Evolutionary conservation across 2,113 vertebrate species (phyloP).

Genomic region (Saguinus imperator): DNA sequence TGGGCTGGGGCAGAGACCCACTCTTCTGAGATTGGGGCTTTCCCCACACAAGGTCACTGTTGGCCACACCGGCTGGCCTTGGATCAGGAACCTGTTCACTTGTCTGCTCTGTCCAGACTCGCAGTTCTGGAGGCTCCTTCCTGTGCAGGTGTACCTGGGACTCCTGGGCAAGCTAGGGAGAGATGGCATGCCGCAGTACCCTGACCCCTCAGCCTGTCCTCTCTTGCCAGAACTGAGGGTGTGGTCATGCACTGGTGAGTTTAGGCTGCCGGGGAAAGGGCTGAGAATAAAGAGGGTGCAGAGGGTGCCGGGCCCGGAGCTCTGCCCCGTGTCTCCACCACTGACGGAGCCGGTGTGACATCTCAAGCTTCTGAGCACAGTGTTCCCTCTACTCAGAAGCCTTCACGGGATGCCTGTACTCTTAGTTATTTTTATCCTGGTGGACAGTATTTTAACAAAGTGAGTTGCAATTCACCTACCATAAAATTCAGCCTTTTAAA

Average conservation of each 20-base stretch:
- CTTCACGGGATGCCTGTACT: no score
- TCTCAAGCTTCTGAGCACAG: neutral
- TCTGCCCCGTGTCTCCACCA: neutral
- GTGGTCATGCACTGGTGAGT: rapidly evolving
- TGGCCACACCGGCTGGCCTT: neutral
- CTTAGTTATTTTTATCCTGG: neutral
- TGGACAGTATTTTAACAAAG: neutral
- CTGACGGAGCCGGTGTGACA: rapidly evolving
- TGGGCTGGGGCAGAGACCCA: neutral
- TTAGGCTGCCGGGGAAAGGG: neutral
- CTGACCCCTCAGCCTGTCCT: neutral
- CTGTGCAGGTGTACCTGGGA: neutral
- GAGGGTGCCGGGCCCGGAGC: rapidly evolving
- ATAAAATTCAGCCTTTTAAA: neutral
- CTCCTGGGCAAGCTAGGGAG: neutral
- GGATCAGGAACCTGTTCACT: neutral
- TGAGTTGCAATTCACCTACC: neutral
- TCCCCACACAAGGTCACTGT: no score
- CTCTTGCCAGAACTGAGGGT: neutral
- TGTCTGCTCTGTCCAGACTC: neutral
- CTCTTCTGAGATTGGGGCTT: neutral
- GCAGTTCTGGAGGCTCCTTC: no score
- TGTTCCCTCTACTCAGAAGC: neutral
- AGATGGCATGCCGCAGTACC: neutral
- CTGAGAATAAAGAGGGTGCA: neutral